phyloP scores from a whole-genome alignment of 2,113 vertebrate species.

The Rhynchopsitta pachyrhyncha region DNA sequence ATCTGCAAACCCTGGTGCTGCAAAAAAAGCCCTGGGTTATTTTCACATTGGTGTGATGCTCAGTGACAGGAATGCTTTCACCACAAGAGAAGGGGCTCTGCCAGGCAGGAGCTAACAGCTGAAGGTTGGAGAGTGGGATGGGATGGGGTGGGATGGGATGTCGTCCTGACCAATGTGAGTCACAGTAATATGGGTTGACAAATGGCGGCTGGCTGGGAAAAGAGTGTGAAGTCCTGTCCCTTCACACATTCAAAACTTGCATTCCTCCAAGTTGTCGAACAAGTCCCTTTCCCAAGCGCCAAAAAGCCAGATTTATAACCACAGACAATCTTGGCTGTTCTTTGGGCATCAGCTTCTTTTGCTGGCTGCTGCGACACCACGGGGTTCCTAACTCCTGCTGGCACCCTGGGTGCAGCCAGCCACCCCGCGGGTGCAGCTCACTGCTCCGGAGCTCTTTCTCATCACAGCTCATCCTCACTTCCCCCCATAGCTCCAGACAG shows the following conservation, averaged over 20 bases:
- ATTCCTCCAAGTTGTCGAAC: neutral
- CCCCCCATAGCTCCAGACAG: neutral
- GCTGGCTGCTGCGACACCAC: neutral
- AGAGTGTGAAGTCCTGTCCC: neutral
- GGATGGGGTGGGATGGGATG: neutral
- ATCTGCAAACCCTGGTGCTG: neutral
- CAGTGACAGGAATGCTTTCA: neutral
- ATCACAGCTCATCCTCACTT: neutral
- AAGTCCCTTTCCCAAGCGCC: neutral
- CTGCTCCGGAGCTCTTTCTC: neutral
- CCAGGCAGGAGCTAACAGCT: neutral
- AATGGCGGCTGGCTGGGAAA: neutral
- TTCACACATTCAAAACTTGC: neutral
- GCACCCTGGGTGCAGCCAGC: neutral
- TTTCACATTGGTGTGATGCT: neutral
- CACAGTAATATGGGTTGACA: neutral
- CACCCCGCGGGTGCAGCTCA: neutral
- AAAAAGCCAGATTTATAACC: neutral
- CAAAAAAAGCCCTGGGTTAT: neutral
- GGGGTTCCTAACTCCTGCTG: neutral
- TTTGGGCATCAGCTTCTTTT: neutral
- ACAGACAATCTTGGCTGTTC: neutral
- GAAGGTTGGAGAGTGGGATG: neutral
- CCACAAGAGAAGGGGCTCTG: neutral
- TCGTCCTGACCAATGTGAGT: fast-evolving